Conservation (phyloP, 2,888 invertebrate species). For the Leptinotarsa peninsularis region DNA sequence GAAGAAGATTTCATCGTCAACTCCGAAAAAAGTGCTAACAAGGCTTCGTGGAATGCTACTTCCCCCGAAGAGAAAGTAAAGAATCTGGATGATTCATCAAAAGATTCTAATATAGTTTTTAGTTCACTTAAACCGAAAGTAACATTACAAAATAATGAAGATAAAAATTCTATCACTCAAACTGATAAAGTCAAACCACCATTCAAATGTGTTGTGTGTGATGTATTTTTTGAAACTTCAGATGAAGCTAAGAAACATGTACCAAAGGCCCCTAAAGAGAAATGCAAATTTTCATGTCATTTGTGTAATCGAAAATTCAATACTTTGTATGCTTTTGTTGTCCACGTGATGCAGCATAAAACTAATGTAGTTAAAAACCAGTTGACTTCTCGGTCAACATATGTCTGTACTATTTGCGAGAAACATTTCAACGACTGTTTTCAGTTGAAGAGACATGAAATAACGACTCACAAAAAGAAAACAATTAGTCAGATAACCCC, state of each 20-base stretch:
- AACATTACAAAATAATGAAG: neutral
- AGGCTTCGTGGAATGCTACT: neutral
- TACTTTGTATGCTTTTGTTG: constrained; percentile 50
- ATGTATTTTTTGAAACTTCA: constrained; percentile 44
- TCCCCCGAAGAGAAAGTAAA: constrained; percentile 32
- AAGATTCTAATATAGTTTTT: constrained; percentile 6
- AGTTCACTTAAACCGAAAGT: constrained; percentile 10
- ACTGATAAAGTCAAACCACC: constrained; percentile 35
- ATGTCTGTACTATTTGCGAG: constrained; percentile 45
- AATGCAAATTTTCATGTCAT: constrained; percentile 49
- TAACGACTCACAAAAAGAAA: constrained; percentile 38
- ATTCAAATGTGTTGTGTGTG: constrained; percentile 50
- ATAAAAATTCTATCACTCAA: neutral
- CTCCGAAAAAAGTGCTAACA: neutral
- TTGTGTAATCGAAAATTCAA: constrained; percentile 48
- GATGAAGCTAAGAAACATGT: constrained; percentile 44
- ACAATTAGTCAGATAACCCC: neutral
- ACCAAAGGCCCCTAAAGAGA: constrained; percentile 27
- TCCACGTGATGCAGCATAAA: constrained; percentile 51
- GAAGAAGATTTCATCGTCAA: constrained; percentile 32
- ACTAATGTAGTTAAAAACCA: constrained; percentile 36
- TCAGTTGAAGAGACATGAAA: constrained; percentile 49
- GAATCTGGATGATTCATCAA: constrained; percentile 21
- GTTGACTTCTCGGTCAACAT: constrained; percentile 31
- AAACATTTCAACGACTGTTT: constrained; percentile 49